Evolutionary conservation across 2,797 vertebrate species (phyloP).

Genomic region (Ptychobarbus kaznakovi): DNA sequence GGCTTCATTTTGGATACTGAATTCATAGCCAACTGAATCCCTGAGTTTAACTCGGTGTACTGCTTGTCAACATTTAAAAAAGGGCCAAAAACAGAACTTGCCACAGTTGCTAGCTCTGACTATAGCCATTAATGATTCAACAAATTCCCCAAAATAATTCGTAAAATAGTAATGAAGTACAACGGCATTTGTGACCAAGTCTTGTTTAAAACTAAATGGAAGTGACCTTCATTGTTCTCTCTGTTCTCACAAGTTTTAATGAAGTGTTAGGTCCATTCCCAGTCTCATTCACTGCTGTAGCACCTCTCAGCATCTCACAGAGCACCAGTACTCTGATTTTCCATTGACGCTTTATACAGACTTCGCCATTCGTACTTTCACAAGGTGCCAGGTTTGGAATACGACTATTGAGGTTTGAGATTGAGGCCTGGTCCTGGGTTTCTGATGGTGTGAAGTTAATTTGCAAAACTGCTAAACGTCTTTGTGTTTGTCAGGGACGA

Average conservation of each 20-base stretch:
- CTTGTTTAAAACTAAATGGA: neutral
- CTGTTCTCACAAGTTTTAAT: neutral
- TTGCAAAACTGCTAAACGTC: slow-evolving; percentile 42
- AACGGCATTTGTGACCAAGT: neutral
- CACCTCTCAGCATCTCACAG: neutral
- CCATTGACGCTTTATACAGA: neutral
- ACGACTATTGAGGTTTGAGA: neutral
- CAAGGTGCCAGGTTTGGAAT: neutral
- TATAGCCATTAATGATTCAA: neutral
- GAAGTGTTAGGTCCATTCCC: neutral
- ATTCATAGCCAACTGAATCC: slow-evolving; percentile 16
- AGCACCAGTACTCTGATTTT: neutral
- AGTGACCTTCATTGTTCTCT: neutral
- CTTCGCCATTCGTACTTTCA: neutral
- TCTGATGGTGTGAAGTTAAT: neutral
- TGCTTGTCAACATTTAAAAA: neutral
- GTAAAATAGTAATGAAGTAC: neutral
- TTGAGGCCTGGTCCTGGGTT: neutral
- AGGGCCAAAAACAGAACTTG: neutral
- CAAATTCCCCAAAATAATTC: neutral
- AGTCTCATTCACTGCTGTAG: neutral
- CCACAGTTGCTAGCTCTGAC: neutral
- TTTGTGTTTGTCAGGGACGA: slow-evolving; percentile 84
- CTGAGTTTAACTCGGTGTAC: neutral
- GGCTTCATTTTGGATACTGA: neutral